phyloP scores from a whole-genome alignment of 2,113 vertebrate species.

The Ceratotherium simum region DNA sequence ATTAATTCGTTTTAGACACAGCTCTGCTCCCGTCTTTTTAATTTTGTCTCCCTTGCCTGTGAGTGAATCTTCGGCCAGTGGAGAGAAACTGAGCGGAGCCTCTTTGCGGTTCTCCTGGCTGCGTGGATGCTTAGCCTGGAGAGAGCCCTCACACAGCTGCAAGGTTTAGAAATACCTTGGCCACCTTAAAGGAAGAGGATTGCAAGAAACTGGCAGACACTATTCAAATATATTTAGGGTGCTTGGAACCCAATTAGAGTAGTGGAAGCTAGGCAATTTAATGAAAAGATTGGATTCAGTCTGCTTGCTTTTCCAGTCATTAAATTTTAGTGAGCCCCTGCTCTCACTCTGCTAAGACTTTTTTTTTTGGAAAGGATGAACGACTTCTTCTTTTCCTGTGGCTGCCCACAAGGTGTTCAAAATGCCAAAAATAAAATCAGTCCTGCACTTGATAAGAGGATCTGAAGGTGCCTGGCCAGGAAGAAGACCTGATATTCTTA shows the following conservation, averaged over 20 bases:
- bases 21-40: not conserved
- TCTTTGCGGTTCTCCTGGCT: not conserved
- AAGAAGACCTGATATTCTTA: slow-evolving; percentile 22
- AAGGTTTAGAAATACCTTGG: not conserved
- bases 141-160: not conserved
- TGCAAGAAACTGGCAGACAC: not conserved
- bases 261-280: slow-evolving; percentile 56
- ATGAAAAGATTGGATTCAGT: slow-evolving; percentile 47
- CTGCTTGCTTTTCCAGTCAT: slow-evolving; percentile 11
- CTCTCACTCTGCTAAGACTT: not conserved
- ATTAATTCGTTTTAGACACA: not conserved
- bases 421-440: slow-evolving; percentile 60
- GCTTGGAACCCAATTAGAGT: slow-evolving; percentile 48
- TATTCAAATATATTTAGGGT: slow-evolving; percentile 25
- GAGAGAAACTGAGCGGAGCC: not conserved
- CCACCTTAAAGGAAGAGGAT: not conserved
- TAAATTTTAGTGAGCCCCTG: slow-evolving; percentile 55
- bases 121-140: not conserved
- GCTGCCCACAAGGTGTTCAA: slow-evolving; percentile 37
- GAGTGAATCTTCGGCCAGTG: not conserved
- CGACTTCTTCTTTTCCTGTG: slow-evolving; percentile 28
- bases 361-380: not conserved
- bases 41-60: not conserved
- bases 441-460: slow-evolving; percentile 44
- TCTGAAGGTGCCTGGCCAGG: not conserved